Evolutionary conservation across 35 echinoderm and acorn worm genomes (phyloP).

Genomic region (Heliocidaris erythrogramma): DNA sequence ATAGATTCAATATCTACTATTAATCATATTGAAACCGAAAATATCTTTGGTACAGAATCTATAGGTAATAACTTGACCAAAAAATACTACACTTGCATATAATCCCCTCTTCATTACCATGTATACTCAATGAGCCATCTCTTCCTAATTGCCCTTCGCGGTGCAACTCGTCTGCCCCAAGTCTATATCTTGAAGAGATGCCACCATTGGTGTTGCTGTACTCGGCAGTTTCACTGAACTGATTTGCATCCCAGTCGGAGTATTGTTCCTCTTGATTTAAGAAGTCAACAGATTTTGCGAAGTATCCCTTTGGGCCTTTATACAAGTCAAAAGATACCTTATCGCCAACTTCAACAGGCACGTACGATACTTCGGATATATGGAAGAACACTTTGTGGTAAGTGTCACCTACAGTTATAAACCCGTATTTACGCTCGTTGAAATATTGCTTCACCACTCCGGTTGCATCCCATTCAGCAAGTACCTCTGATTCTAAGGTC

Average conservation of each 20-base stretch:
- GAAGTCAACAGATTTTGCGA: neutral
- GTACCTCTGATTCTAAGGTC: neutral
- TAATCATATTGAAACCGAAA: too few relatives aligned
- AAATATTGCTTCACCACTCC: neutral
- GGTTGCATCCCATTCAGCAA: neutral
- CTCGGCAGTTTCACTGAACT: neutral
- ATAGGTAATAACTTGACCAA: too few relatives aligned
- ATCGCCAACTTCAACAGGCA: neutral
- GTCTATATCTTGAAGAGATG: too few relatives aligned
- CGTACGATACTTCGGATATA: neutral
- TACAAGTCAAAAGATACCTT: neutral
- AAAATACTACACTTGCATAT: too few relatives aligned
- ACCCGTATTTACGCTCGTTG: neutral
- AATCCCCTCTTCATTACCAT: too few relatives aligned
- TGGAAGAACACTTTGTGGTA: neutral
- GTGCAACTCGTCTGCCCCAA: too few relatives aligned
- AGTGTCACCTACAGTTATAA: neutral
- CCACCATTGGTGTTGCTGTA: neutral
- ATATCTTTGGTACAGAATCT: too few relatives aligned
- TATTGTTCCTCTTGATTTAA: neutral
- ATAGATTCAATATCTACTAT: too few relatives aligned
- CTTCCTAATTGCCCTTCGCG: too few relatives aligned
- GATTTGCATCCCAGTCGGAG: neutral
- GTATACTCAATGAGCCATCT: too few relatives aligned
- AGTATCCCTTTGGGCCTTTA: neutral